Conservation (phyloP, 1,140 invertebrate species). For the Papilio dardanus region DNA sequence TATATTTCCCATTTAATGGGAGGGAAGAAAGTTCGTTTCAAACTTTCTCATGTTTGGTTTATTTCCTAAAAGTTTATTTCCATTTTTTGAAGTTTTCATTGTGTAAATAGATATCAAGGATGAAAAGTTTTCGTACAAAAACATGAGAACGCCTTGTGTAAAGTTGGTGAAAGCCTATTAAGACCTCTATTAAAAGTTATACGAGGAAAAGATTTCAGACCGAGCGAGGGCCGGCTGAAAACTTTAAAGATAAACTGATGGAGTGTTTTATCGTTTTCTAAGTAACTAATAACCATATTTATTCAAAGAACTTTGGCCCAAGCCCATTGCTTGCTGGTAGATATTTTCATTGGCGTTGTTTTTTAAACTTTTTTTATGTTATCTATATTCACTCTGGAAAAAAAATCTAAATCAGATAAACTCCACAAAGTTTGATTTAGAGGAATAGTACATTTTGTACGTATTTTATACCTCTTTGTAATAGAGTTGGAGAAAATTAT, state of each 20-base stretch:
- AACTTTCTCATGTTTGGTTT: not conserved
- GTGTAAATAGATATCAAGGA: not conserved
- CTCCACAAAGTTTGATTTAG: not conserved
- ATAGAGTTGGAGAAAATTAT: not conserved
- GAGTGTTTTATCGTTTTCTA: not conserved
- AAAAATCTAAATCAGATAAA: too few relatives aligned
- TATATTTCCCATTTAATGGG: too few relatives aligned
- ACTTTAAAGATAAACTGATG: conserved; percentile 11
- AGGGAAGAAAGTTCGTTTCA: not conserved
- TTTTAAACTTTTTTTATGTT: too few relatives aligned
- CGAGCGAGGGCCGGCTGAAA: not conserved
- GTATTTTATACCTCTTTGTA: not conserved
- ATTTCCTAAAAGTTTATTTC: not conserved
- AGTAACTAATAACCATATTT: not conserved
- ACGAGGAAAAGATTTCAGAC: not conserved
- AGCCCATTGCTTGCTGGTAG: too few relatives aligned
- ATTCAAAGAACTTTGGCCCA: too few relatives aligned
- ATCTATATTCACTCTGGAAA: too few relatives aligned
- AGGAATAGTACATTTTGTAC: not conserved
- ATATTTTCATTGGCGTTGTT: too few relatives aligned
- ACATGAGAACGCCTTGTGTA: not conserved
- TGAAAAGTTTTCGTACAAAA: not conserved
- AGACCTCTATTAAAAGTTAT: conserved; percentile 22
- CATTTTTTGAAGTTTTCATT: not conserved
- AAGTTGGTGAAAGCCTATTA: conserved; percentile 21